Percentiles rank a stretch among this genome's conserved stretches.
Conservation (phyloP, 2,888 invertebrate genomes). For the Cheilosia scutellata region DNA sequence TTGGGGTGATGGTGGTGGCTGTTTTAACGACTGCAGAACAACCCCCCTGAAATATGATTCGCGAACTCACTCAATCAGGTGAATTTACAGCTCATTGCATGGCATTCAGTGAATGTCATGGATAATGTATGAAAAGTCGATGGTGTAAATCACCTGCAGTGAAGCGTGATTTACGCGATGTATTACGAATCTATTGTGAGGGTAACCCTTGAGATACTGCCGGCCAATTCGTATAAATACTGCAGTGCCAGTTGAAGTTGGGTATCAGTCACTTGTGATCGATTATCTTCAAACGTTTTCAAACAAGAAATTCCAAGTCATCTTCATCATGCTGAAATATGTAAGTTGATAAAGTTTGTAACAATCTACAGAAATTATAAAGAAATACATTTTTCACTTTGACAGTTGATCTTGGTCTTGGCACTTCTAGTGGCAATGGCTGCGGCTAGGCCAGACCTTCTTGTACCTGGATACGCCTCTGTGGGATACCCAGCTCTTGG, state of each 20-base stretch:
- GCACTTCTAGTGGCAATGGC: conserved; percentile 34
- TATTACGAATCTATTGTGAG: background rate
- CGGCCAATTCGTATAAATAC: conserved; percentile 38
- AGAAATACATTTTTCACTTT: background rate
- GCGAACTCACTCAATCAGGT: conserved; percentile 13
- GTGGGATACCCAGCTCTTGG: conserved; percentile 34
- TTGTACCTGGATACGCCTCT: conserved; percentile 15
- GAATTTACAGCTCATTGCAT: conserved; percentile 30
- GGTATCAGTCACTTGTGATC: conserved; percentile 41
- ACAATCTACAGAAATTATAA: background rate
- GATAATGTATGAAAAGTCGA: conserved; percentile 13
- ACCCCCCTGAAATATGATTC: conserved; percentile 46
- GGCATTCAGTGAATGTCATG: conserved; percentile 22
- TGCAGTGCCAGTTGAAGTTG: background rate
- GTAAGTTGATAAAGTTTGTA: conserved; percentile 10
- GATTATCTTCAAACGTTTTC: conserved; percentile 13
- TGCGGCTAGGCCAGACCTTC: conserved; percentile 29
- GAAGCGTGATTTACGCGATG: conserved; percentile 28
- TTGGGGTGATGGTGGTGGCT: background rate
- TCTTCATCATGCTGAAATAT: conserved; percentile 45
- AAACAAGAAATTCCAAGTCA: background rate
- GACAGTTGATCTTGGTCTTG: conserved; percentile 40
- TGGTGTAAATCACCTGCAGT: conserved; percentile 8
- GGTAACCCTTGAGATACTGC: background rate
- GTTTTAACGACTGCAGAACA: background rate